Base-by-base conservation (phyloP, 1,140 invertebrate genomes). In the Sycophaga agraensis region DNA sequence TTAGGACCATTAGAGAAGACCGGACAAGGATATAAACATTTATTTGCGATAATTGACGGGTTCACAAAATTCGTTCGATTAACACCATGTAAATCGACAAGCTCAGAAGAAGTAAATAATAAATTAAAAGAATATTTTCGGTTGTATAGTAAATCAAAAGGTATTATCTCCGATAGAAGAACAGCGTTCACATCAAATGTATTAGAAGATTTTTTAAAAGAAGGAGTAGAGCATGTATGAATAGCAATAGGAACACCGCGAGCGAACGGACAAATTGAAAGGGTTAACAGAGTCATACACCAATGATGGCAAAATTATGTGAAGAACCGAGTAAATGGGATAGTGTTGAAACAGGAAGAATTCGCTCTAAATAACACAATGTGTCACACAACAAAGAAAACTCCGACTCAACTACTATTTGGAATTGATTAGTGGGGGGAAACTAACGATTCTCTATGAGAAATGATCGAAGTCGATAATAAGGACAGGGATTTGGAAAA, bases 331-430 rank as follows among this genome's bases (percentile, higher is more conserved):
- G 31, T 5, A 34, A 34, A 34, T 34, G 31, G 31, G 31, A 34
- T 34, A 11, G 31, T 6, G 31, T 34, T 5, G 5, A 11, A 34
- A 11, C 31, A 11, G 5, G 31, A 6, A 34, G 31, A 34, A 34
- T 34, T 19, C 12, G 56, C 59, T 0, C 31, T 64, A 4, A 68
- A 66, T 26, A 68, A 69, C 28, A 59, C 58, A n/a, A 17, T 60
- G 1, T 63, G 55, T 64, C 9, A 42, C 2, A 42, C 60, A 2
- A 59, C 65, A 0, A 60, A 60, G 0, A 40, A 62, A 26, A 54
- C 56, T 0, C 59, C 64, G 1, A 63, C 35, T 42, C 14, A 26
- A 37, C 53, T 69, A 31, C 45, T 64, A 16, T 64, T 65, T 34
- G 63, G 67, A 1, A 31, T 68, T 4, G 55, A 64, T n/a, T 59